Evolutionary conservation across 2,888 invertebrate genomes (phyloP), one percentile per base, ranked within the genome.

Genomic region (Lasioglossum vierecki): DNA sequence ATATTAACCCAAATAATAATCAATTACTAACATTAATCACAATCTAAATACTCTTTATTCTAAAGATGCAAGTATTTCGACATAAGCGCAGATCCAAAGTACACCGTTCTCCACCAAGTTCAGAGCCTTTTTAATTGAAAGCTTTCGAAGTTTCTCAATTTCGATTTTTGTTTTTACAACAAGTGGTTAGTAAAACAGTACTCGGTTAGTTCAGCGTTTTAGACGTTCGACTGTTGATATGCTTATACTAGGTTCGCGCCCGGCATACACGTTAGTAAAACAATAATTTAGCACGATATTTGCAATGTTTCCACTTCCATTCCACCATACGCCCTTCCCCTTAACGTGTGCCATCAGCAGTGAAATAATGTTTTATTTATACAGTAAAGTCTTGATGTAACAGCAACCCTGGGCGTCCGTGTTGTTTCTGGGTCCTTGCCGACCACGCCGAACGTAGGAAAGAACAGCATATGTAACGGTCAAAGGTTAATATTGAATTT

Each of bases 261-360:
- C 30, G 30, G 30, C 30, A 30, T 30, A 30, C 30, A 30, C 30
- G 8, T 60, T 18, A 60, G 0, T 26, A 4, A 9, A 60, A 26
- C 6, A 60, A 1, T 60, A 60, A 60, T 11, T 60, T 26, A 26
- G n/a, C 9, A 3, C 9, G 8, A 57, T 5, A 26, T 60, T 60
- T 26, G 60, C 26, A 35, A 35, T 35, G 35, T 2, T 35, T 2
- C 35, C 35, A 35, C 35, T 35, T 35, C 35, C 35, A 35, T 35
- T 35, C 35, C 35, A 35, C 41, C 49, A 72, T 82, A 53, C 53
- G 22, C 77, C 22, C 71, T 46, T 39, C 35, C 6, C 66, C 41
- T 46, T 13, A 49, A 53, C n/a, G 18, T 44, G 39, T 22, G 71
- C 30, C 74, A 74, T 71, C 70, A 81, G 81, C 76, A 75, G 53